These are phyloP conservation scores for Eilema depressum DNA, from an alignment of 2,888 invertebrate species.

Conservation along the genomic window DNA sequence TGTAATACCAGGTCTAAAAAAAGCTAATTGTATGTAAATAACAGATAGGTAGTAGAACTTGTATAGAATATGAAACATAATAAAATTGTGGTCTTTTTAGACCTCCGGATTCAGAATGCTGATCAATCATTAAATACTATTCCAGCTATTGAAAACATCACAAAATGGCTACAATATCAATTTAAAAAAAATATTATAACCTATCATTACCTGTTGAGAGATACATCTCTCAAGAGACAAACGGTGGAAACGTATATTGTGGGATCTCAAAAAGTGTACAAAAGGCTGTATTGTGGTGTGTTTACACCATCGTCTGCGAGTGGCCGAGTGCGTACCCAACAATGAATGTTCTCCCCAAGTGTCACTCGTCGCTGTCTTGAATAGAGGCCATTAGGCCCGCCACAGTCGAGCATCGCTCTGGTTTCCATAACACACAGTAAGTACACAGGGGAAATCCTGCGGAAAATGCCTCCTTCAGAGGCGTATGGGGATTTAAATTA, in stretches of 20 bases:
- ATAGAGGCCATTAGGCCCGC: constrained; percentile 65
- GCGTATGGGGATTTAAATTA: constrained; percentile 41
- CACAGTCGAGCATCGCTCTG: constrained; percentile 42
- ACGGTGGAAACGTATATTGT: constrained; percentile 13
- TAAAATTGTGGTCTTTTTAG: no score
- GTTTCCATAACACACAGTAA: constrained; percentile 36
- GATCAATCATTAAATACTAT: no score
- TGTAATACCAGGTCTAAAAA: no score
- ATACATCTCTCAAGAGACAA: constrained; percentile 1
- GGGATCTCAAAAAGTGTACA: constrained; percentile 21
- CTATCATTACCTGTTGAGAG: neutral
- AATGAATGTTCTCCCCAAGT: constrained; percentile 62
- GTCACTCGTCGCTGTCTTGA: constrained; percentile 61
- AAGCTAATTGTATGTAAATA: no score
- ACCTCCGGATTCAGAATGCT: no score
- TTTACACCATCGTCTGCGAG: constrained; percentile 35
- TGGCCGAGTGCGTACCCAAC: constrained; percentile 36
- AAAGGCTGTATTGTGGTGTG: constrained; percentile 24
- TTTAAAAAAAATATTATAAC: neutral
- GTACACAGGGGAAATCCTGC: constrained; percentile 48
- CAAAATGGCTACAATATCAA: no score
- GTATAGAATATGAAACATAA: no score
- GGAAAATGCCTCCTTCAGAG: constrained; percentile 45
- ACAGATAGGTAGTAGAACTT: no score
- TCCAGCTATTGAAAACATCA: no score